Evolutionary conservation across 1,140 invertebrate species (phyloP).

Genomic region (Zophobas atratus): DNA sequence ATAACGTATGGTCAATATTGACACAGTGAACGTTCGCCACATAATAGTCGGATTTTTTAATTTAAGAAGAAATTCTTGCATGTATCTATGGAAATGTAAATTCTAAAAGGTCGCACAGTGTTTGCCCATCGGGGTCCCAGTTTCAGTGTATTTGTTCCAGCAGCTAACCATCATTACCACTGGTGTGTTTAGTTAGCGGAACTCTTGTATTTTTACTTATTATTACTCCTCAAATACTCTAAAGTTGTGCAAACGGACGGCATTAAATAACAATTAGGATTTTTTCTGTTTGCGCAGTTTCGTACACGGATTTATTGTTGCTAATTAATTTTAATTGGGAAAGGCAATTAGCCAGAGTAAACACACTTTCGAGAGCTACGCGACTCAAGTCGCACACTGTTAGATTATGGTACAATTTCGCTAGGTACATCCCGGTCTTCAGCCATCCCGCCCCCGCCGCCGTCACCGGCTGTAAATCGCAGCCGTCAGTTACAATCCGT

Average conservation of each 20-base stretch:
- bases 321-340: conserved; percentile 30
- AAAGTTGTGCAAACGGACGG: conserved; percentile 27
- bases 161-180: conserved; percentile 38
- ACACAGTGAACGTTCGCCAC: conserved; percentile 21
- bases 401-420: neutral
- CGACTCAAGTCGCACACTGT: neutral
- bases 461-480: conserved; percentile 32
- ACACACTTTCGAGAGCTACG: neutral
- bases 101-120: conserved; percentile 19
- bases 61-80: conserved; percentile 41
- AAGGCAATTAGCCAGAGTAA: conserved; percentile 12
- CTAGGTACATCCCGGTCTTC: no score
- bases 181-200: conserved; percentile 24
- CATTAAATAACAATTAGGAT: conserved; percentile 41
- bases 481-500: conserved; percentile 40
- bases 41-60: conserved; percentile 28
- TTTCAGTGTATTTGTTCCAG: conserved; percentile 40
- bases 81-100: conserved; percentile 43
- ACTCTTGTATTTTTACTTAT: conserved; percentile 5
- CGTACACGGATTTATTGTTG: conserved; percentile 2
- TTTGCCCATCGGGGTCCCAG: conserved; percentile 28
- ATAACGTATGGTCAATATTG: conserved; percentile 37
- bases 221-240: conserved; percentile 26
- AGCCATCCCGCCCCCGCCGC: no score
- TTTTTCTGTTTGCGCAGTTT: conserved; percentile 34